phyloP scores from a whole-genome alignment of 2,113 vertebrate species.

The Nipponia nippon region DNA sequence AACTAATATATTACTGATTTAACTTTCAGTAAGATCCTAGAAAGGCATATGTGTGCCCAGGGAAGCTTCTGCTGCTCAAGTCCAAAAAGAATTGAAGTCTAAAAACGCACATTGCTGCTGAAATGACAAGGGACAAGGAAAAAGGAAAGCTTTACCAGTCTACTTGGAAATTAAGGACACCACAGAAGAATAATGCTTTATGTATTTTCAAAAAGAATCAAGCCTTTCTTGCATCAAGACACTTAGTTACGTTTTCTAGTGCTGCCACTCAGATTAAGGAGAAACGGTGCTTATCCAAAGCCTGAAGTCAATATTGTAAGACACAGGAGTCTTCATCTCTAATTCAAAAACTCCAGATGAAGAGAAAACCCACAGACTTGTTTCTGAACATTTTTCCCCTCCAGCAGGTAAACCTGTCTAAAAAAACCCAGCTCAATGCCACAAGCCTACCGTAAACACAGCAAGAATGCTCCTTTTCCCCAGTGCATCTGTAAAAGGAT shows the following conservation, averaged over 20 bases:
- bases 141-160: not conserved
- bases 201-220: not conserved
- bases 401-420: not conserved
- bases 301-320: not conserved
- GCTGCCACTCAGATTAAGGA: not conserved
- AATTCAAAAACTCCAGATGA: not conserved
- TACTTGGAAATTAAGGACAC: not conserved
- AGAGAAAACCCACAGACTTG: not conserved
- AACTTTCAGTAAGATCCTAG: slow-evolving; percentile 26
- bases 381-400: not conserved
- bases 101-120: not conserved
- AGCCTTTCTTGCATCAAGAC: not conserved
- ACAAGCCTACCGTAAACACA: not conserved
- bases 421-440: not conserved
- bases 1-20: not conserved
- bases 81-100: not conserved
- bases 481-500: accelerated
- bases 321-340: not conserved
- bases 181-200: not conserved
- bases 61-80: not conserved
- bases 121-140: not conserved
- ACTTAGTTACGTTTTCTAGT: not conserved
- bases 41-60: not conserved
- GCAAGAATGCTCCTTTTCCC: not conserved
- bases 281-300: accelerated